These are phyloP conservation scores for Aporophyla lueneburgensis DNA, from an alignment of 2,888 invertebrate genomes.

Conservation along the genomic window DNA sequence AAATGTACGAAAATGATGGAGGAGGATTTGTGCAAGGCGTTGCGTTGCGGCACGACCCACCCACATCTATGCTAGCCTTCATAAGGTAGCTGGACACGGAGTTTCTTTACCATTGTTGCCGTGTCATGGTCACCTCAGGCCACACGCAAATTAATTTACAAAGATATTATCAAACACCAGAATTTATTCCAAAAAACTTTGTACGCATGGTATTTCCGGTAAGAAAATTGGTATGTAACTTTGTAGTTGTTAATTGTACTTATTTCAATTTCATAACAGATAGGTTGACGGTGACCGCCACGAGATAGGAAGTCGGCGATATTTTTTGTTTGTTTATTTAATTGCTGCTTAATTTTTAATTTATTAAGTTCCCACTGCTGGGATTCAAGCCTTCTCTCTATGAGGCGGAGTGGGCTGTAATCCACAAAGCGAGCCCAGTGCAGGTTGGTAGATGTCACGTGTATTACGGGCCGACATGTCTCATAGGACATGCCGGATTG, in stretches of 20 bases:
- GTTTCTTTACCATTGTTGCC: constrained; percentile 21
- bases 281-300: background rate
- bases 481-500: too few species aligned
- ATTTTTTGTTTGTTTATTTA: constrained; percentile 1
- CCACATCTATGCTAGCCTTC: background rate
- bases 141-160: constrained; percentile 24
- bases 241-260: constrained; percentile 2
- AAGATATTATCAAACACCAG: constrained; percentile 13
- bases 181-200: constrained; percentile 20
- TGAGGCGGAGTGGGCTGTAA: too few species aligned
- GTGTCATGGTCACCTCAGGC: constrained; percentile 23
- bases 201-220: background rate
- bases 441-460: too few species aligned
- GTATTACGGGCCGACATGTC: too few species aligned
- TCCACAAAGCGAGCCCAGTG: too few species aligned
- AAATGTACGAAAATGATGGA: background rate
- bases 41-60: background rate
- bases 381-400: too few species aligned
- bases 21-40: background rate
- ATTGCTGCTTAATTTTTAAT: constrained; percentile 5
- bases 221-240: constrained; percentile 21
- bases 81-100: constrained; percentile 8
- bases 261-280: constrained; percentile 19
- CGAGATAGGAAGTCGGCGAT: background rate
- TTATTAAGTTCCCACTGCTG: background rate